These are phyloP conservation scores for Silurus meridionalis DNA, from an alignment of 2,113 vertebrate species.

Conservation along the genomic window DNA sequence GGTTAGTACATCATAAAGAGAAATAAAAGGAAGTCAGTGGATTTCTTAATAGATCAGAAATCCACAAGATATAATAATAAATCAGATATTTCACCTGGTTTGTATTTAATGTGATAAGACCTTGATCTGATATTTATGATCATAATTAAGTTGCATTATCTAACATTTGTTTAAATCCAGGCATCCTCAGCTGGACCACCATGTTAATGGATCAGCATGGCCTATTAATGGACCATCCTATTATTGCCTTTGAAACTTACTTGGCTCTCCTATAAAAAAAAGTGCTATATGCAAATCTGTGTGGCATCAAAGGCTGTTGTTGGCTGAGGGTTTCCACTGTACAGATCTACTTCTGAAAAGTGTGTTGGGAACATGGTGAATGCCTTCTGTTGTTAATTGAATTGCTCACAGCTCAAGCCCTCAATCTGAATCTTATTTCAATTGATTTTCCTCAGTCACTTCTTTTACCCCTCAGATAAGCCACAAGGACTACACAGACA, in stretches of 20 bases:
- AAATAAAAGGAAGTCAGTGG: no score
- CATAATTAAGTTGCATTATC: not conserved
- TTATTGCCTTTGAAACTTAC: not conserved
- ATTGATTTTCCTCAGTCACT: constrained; percentile 26
- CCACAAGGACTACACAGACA: constrained; percentile 15
- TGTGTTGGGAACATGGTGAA: not conserved
- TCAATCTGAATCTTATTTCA: constrained; percentile 39
- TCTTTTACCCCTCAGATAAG: constrained; percentile 8
- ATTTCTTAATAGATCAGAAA: no score
- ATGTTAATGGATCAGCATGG: not conserved
- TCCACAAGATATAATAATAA: not conserved
- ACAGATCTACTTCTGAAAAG: not conserved
- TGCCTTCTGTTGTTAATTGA: constrained; percentile 41
- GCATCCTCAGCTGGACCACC: not conserved
- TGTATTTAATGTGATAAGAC: not conserved
- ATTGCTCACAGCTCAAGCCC: constrained; percentile 33
- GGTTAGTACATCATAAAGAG: not conserved
- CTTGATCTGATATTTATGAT: not conserved
- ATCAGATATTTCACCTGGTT: not conserved
- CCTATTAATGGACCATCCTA: not conserved
- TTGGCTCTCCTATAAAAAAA: not conserved
- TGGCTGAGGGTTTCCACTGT: constrained; percentile 8
- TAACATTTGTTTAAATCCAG: not conserved
- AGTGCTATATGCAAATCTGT: not conserved
- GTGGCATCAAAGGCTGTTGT: not conserved